Base-by-base conservation (phyloP, 2,888 invertebrate genomes). In the Drosophila paranaensis region DNA sequence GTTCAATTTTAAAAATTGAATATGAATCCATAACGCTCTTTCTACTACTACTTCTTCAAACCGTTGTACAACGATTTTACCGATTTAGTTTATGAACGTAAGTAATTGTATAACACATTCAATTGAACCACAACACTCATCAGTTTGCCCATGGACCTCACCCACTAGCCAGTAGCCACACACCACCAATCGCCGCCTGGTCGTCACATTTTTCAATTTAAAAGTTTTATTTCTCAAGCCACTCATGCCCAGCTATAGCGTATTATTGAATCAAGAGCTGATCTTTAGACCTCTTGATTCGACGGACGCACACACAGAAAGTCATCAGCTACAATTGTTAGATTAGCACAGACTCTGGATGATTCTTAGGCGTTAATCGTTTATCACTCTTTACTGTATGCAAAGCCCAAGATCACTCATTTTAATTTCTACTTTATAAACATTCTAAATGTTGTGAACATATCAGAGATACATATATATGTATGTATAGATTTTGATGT, bases 11-110 rank as follows among this genome's bases (percentile, higher is more conserved):
- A 43, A 10, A 60, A 60, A 67, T 43, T 48, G 16, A 67, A 62
- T 42, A 37, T 20, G 40, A 43, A 62, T 51, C 42, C 35, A 39
- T 37, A 71, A 62, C 62, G 55, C 40, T 66, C 11, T 51, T 55
- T 60, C 30, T 61, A 33, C 50, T 51, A 54, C 69, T 51, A 53
- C 74, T 71, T 27, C 77, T 81, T 53, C 13, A 69, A 80, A 64
- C 60, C 50, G 71, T 67, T 77, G 61, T 65, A 82, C 79, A 77
- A 69, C 67, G 71, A 66, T 56, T 77, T 56, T 79, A 81, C 66
- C 71, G 76, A 80, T 78, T 85, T 90, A 89, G 89, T 90, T 89
- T 76, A 67, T 90, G 79, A 89, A 83, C 81, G 89, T 89, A 89
- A 89, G 89, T 67, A 66, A 69, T 48, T 55, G 71, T 63, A 57